Base-by-base conservation (phyloP, 1,140 invertebrate species). In the Trachymyrmex cornetzi region DNA sequence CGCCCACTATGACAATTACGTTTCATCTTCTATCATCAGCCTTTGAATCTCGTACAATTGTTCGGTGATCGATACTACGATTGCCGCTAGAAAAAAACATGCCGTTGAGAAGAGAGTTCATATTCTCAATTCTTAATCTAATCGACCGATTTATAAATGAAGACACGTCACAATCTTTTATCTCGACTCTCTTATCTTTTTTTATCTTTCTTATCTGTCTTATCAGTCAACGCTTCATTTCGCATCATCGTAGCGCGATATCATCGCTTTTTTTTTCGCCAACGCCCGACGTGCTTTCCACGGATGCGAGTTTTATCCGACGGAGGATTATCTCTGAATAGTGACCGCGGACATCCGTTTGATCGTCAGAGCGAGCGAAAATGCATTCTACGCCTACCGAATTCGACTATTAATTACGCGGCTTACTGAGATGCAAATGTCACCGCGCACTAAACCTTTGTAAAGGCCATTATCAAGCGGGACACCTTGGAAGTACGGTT, bases 401-500 rank as follows among this genome's bases (percentile, higher is more conserved):
- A 75, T 74, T 84, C 6, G 22, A 74, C 19, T 24, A 27, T 82
- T 61, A 71, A 75, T 74, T 55, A 50, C 24, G 38, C 38, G 50
- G 27, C 14, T 19, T n/a, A 19, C 7, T 44, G 38, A 27, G 80
- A 63, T 22, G 80, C 44, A 84, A 84, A 82, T 82, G 67, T 82
- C 80, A 82, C 19, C 48, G 80, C 69, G 63, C 55, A 50, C 6
- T 11, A 14, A 80, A 72, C 34, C 67, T 82, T 84, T 84, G 57
- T 61, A 74, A 84, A 75, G 72, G n/a, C 48, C 69, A 27, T 81
- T 34, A 30, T 55, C 48, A 55, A 67, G 27, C 53, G n/a, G n/a
- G 0, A 12, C 55, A 34, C 80, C 69, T 59, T 50, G 71, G 69
- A 84, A 75, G 69, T 57, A 75, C 27, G 80, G 80, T 84, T 75